These are phyloP conservation scores for Charaxes varanes DNA, from an alignment of 1,140 invertebrate genomes.

Conservation along the genomic window DNA sequence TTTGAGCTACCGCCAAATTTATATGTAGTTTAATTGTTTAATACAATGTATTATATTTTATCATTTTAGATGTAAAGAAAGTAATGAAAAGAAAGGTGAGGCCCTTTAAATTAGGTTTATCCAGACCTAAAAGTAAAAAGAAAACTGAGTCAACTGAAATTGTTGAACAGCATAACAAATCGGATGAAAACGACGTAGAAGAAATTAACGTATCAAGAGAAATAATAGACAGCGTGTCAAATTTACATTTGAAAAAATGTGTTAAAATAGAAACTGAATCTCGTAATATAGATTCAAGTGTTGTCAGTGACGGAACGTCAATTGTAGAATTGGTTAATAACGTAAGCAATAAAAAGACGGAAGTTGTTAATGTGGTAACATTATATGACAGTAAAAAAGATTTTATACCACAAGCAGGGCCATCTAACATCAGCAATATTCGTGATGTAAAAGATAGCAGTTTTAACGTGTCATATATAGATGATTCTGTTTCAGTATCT, in stretches of 20 bases:
- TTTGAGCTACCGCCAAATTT: too few relatives aligned
- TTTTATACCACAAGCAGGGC: conserved; percentile 59
- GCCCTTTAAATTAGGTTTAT: conserved; percentile 59
- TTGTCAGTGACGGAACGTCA: conserved; percentile 10
- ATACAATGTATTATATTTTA: conserved; percentile 5
- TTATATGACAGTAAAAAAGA: conserved; percentile 62
- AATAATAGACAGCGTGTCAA: conserved; percentile 37
- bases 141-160: conserved; percentile 9
- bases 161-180: conserved; percentile 14
- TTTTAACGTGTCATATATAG: neutral
- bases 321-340: conserved; percentile 33
- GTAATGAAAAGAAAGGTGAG: conserved; percentile 62
- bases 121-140: conserved; percentile 48
- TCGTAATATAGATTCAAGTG: too few relatives aligned
- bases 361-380: conserved; percentile 22
- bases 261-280: conserved; percentile 12
- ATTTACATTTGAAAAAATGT: conserved; percentile 33
- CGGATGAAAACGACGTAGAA: conserved; percentile 28
- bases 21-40: conserved; percentile 5
- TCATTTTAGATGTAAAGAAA: conserved; percentile 50
- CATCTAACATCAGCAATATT: conserved; percentile 45
- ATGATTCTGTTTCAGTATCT: conserved; percentile 29
- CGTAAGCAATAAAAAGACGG: conserved; percentile 17
- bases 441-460: conserved; percentile 11
- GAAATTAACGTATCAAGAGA: conserved; percentile 48